Base-by-base conservation (phyloP, 30 jellyfish, hydroid and myxozoan genomes). In the Euphysa ruthae region DNA sequence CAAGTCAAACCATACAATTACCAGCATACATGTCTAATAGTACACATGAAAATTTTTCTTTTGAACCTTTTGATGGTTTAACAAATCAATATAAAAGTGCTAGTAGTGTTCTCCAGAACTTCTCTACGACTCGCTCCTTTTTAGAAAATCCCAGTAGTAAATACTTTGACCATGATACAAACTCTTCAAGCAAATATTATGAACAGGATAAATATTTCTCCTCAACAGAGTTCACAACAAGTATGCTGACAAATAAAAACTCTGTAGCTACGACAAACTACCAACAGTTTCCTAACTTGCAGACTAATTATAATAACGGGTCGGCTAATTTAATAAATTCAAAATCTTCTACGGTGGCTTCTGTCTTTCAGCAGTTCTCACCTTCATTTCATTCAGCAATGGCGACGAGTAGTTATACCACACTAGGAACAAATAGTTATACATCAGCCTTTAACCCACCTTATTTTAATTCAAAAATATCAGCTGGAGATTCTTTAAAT, bases 31-130 rank as follows among this genome's bases (percentile, higher is more conserved):
- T 63, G 32, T 25, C 60, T 3, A 63, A 34, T 42, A 1, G 22
- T 42, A 32, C 29, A n/a, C 77, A 63, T n/a, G 44, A 56, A 0
- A 44, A 35, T 21, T 63, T 24, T 63, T 25, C 68, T 16, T 63
- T 63, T 63, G 77, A 63, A 3, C 63, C 27, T 28, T 68, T 22
- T 23, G 22, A 23, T 35, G 49, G 58, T 51, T 43, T 68, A 25
- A 51, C 80, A 16, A 68, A 51, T 22, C 80, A 68, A 52, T 68
- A 42, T 69, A 26, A 68, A n/a, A 68, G 74, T 16, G 80, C 80
- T 5, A 68, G 75, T 6, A 68, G 69, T 50, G 46, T 68, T 4
- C 32, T 68, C 14, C 80, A 68, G 51, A 68, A 68, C 33, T 19
- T 68, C 21, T 43, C 80, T 16, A 22, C 49, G 16, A 16, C 55